Evolutionary conservation across 1,140 invertebrate species (phyloP).

Genomic region (Potamilus streckersoni): DNA sequence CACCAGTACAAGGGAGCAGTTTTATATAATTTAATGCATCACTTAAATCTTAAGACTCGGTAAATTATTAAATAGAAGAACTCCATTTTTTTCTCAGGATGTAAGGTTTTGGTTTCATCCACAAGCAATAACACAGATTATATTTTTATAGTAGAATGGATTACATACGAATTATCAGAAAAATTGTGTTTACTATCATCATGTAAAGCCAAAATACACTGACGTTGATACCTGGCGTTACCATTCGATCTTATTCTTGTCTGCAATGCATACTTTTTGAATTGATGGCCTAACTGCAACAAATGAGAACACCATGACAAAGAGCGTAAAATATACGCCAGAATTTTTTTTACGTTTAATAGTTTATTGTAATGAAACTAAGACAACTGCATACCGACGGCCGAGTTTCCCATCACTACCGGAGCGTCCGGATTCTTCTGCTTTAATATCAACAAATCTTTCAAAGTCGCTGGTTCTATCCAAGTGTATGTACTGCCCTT

Average conservation of each 20-base stretch:
- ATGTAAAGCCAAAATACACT: not conserved
- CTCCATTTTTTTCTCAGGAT: no score
- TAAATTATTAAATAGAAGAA: no score
- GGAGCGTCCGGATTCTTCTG: constrained; percentile 19
- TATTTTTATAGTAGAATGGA: no score
- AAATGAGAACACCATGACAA: not conserved
- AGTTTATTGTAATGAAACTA: not conserved
- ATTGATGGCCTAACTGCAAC: not conserved
- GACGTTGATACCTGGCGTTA: not conserved
- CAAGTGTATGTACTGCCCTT: constrained; percentile 4
- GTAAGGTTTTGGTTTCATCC: no score
- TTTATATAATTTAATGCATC: no score
- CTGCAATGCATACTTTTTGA: not conserved
- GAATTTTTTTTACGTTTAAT: no score
- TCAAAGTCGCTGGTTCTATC: constrained; percentile 3
- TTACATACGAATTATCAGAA: no score
- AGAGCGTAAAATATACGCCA: no score
- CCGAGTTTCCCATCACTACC: constrained; percentile 24
- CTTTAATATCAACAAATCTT: constrained; percentile 12
- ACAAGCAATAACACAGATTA: no score
- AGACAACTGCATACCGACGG: constrained; percentile 11
- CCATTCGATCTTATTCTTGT: not conserved
- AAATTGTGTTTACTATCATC: no score
- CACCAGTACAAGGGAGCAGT: no score
- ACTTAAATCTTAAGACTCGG: no score